Conservation (phyloP, 2,797 vertebrate genomes). For the Distichodus sexfasciatus region DNA sequence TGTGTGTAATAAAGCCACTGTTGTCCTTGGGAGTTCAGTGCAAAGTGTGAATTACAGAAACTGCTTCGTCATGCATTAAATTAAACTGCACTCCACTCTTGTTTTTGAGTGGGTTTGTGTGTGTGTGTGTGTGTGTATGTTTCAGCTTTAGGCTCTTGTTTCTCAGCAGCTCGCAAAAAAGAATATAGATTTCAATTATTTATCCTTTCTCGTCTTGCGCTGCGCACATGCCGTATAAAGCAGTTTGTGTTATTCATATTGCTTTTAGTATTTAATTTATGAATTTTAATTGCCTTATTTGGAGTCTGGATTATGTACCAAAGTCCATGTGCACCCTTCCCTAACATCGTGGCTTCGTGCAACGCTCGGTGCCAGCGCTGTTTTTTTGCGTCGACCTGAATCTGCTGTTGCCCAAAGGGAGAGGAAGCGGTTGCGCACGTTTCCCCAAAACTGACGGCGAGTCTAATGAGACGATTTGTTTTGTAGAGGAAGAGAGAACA, state of each 20-base stretch:
- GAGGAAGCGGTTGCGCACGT: conserved; percentile 36
- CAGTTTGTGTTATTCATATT: neutral
- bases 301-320: neutral
- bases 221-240: neutral
- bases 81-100: conserved; percentile 16
- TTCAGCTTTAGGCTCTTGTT: conserved; percentile 13
- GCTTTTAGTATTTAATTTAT: neutral
- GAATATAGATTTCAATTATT: conserved; percentile 1
- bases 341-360: too few relatives aligned
- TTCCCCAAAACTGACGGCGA: conserved; percentile 53
- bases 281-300: neutral
- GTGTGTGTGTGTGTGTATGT: conserved; percentile 31
- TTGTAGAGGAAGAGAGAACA: conserved; percentile 51
- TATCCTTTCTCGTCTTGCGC: neutral
- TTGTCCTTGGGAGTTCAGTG: conserved; percentile 12
- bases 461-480: conserved; percentile 69
- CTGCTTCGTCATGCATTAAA: conserved; percentile 13
- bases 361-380: neutral
- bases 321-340: neutral
- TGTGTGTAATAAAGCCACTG: conserved; percentile 28
- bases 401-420: conserved; percentile 6
- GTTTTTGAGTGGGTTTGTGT: too few relatives aligned
- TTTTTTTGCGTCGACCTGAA: neutral
- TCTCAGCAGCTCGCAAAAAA: neutral
- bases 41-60: conserved; percentile 24